Percentiles rank a stretch among this genome's conserved stretches.
Conservation (phyloP, 2,888 invertebrate species). For the Oligia strigilis region DNA sequence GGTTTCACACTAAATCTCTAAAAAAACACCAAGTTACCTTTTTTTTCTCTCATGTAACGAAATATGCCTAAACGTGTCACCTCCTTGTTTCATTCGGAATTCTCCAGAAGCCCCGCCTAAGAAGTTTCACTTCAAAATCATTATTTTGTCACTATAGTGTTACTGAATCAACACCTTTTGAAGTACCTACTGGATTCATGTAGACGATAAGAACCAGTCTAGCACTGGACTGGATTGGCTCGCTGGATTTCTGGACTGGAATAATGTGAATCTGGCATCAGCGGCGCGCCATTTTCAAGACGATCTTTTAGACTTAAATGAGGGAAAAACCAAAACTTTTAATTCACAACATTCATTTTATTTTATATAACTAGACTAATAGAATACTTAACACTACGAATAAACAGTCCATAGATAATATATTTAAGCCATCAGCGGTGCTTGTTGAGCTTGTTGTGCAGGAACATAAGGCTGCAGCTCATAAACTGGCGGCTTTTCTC, state of each 20-base stretch:
- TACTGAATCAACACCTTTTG: not conserved
- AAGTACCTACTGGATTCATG: no score
- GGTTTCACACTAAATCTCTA: no score
- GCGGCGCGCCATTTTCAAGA: no score
- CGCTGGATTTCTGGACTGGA: not conserved
- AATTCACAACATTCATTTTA: not conserved
- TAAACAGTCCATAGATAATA: constrained; percentile 32
- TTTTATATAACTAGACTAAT: constrained; percentile 19
- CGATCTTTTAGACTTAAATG: not conserved
- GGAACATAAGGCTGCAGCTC: constrained; percentile 82
- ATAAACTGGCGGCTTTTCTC: constrained; percentile 75
- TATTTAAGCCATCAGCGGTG: constrained; percentile 69
- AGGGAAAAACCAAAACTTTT: not conserved
- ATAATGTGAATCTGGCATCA: not conserved
- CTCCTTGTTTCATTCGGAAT: no score
- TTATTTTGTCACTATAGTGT: no score
- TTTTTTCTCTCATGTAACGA: no score
- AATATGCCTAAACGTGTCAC: no score
- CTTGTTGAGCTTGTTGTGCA: constrained; percentile 65
- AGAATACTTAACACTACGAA: constrained; percentile 8
- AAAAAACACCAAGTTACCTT: no score
- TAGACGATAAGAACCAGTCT: not conserved
- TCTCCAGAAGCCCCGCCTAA: no score
- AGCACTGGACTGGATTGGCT: not conserved
- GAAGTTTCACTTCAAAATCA: no score